phyloP scores from a whole-genome alignment of 2,797 vertebrate species.

The Lepilemur septentrionalis region DNA sequence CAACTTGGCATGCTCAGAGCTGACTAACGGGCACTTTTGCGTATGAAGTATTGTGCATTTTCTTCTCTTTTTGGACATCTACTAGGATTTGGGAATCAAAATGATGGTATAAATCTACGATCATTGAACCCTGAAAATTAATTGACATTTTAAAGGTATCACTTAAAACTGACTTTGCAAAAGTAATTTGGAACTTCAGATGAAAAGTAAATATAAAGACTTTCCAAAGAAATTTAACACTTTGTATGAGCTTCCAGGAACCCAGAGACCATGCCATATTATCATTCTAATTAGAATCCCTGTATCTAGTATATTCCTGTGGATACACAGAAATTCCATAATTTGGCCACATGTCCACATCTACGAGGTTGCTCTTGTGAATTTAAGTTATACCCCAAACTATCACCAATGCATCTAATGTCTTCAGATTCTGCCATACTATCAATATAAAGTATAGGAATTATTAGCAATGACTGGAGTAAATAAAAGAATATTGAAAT shows the following conservation, averaged over 20 bases:
- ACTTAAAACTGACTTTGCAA: not conserved
- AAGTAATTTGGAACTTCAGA: conserved; percentile 12
- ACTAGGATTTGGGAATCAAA: conserved; percentile 30
- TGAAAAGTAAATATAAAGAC: not conserved
- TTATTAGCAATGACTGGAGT: conserved; percentile 72
- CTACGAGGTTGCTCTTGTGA: conserved; percentile 36
- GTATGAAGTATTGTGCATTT: not conserved
- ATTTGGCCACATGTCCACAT: conserved; percentile 53
- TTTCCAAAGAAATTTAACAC: not conserved
- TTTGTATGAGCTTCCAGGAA: not conserved
- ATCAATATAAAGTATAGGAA: conserved; percentile 64
- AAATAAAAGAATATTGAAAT: conserved; percentile 68
- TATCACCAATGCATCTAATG: conserved; percentile 64
- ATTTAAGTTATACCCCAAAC: conserved; percentile 50
- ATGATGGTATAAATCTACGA: not conserved
- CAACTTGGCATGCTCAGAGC: conserved; percentile 43
- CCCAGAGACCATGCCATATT: not conserved
- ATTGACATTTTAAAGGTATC: not conserved
- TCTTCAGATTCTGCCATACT: not conserved
- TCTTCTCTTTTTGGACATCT: not conserved
- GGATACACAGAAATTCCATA: not conserved
- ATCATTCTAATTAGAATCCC: not conserved
- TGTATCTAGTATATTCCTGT: not conserved
- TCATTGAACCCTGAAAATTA: not conserved
- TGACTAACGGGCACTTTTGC: conserved; percentile 18